Percentiles rank a stretch among this genome's conserved stretches.
These are phyloP conservation scores for Phoenicopterus ruber DNA, from an alignment of 2,113 vertebrate species.

Conservation along the genomic window DNA sequence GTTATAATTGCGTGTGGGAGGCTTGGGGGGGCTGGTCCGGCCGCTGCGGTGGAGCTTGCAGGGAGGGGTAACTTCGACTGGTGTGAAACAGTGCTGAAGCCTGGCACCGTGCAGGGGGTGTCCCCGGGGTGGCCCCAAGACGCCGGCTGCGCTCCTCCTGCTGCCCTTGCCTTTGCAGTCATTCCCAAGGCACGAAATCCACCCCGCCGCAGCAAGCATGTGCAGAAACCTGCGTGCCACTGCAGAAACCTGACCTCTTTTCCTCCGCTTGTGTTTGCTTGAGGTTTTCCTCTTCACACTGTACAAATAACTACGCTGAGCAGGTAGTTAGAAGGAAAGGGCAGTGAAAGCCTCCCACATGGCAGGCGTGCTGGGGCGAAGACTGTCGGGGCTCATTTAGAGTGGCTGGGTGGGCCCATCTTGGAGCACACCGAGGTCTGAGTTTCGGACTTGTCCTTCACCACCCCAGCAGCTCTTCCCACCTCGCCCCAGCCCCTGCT, in stretches of 20 bases:
- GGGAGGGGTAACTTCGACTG: not conserved
- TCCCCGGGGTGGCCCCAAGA: not conserved
- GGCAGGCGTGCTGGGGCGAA: accelerated
- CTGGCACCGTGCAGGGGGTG: not conserved
- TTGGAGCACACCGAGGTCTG: not conserved
- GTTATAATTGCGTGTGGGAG: not conserved
- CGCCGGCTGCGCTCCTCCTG: accelerated
- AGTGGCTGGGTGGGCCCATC: accelerated
- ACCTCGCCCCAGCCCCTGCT: accelerated
- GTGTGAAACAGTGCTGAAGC: not conserved
- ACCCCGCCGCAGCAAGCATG: not conserved
- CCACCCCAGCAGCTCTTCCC: not conserved
- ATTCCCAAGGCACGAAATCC: not conserved
- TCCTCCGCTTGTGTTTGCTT: not conserved
- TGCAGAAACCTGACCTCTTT: not conserved
- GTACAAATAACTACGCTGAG: not conserved
- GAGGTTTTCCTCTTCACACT: not conserved
- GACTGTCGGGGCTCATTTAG: not conserved
- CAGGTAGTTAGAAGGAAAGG: not conserved
- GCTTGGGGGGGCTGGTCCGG: not conserved
- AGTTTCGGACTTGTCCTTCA: not conserved
- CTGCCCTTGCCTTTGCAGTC: not conserved
- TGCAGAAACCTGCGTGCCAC: not conserved
- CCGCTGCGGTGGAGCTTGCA: not conserved
- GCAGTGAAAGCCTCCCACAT: not conserved